Evolutionary conservation across 2,888 invertebrate genomes (phyloP), one percentile per base, ranked within the genome.

Genomic region (Incurvaria masculella): DNA sequence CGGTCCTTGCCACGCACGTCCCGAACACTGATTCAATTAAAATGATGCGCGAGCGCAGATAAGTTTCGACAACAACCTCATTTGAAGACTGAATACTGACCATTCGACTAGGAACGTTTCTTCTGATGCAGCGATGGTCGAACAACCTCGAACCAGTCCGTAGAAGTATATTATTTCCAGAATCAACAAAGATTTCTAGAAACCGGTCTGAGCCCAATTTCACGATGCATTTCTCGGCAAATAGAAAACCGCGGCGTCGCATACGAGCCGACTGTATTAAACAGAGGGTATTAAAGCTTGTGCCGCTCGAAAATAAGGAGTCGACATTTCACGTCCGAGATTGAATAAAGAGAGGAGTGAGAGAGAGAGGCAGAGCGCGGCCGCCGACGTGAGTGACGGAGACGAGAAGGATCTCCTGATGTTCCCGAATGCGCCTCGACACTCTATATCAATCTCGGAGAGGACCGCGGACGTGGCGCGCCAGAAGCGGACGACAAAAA

Each of bases 401-500:
- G 57, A 57, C 53, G 56, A 48, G 49, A 52, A 50, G n/a, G n/a
- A n/a, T n/a, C n/a, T n/a, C n/a, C n/a, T 49, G 54, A 47, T 70
- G 74, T 74, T 75, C 70, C 60, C 72, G 67, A 68, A 69, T 68
- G 67, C 64, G 46, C 42, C 41, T 47, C 47, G 48, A 44, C 70
- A 66, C 71, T 64, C 68, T 76, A 75, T 75, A 78, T 78, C 78
- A 78, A 78, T 78, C 78, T 72, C 64, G 59, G 47, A 51, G 53
- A 47, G 52, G 57, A 61, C 70, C 73, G 75, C 78, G 76, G n/a
- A 65, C 68, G 63, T 68, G 66, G 68, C 71, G 72, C 69, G 72
- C 67, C 66, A 61, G 63, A 40, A 47, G 44, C 46, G 45, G 40
- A 21, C 38, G 27, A 42, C 41, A 41, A 46, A 46, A 47, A 47